phyloP scores from a whole-genome alignment of 2,797 vertebrate genomes.

The Hypotaenidia okinawae region DNA sequence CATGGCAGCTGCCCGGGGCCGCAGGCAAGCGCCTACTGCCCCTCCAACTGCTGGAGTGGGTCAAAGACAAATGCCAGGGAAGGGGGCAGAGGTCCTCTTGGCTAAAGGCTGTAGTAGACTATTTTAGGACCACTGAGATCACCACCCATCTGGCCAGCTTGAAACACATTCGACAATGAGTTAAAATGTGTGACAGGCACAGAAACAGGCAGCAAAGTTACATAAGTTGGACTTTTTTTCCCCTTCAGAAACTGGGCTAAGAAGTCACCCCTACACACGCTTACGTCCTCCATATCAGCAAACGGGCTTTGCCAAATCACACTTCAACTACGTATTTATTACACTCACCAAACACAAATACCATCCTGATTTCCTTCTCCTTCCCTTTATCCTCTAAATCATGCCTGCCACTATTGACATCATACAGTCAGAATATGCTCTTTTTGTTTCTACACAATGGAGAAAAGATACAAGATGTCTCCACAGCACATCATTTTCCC shows the following conservation, averaged over 20 bases:
- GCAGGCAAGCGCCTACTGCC: neutral
- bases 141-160: conserved; percentile 68
- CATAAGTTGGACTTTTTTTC: neutral
- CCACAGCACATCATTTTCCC: neutral
- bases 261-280: neutral
- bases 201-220: conserved; percentile 24
- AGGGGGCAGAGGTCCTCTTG: neutral
- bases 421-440: neutral
- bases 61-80: neutral
- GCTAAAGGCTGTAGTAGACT: neutral
- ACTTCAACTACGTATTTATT: neutral
- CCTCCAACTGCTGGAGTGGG: neutral
- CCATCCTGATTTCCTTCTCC: neutral
- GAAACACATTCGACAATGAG: conserved; percentile 28
- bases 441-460: neutral
- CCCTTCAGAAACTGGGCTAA: conserved; percentile 18
- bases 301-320: neutral
- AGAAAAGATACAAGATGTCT: neutral
- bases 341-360: neutral
- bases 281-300: neutral
- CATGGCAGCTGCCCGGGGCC: conserved; percentile 45
- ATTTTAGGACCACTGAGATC: conserved; percentile 61
- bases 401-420: neutral
- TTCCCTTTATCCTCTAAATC: neutral
- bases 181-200: conserved; percentile 44